Conservation (phyloP, 2,797 vertebrate species). For the Neostethus bicornis region DNA sequence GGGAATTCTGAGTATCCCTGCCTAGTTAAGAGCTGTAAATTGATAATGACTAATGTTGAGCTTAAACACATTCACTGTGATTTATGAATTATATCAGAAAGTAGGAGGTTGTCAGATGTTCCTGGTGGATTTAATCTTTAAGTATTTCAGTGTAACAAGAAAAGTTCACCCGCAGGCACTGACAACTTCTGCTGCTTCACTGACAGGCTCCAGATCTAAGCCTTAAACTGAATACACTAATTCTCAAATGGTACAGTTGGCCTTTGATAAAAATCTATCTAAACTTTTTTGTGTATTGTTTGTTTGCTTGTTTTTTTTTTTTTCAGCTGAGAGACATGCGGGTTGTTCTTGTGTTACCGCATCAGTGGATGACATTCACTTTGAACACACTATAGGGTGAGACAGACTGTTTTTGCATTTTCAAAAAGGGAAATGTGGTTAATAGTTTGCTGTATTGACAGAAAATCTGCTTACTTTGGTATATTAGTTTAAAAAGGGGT, state of each 20-base stretch:
- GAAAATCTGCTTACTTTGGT: too few relatives aligned
- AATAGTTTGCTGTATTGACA: neutral
- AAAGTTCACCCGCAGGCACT: neutral
- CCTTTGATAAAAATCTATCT: neutral
- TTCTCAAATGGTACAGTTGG: too few relatives aligned
- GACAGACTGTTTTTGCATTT: neutral
- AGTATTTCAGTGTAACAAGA: neutral
- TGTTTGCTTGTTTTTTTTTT: constrained; percentile 6
- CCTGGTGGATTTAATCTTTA: neutral
- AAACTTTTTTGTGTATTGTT: neutral
- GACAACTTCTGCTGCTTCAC: neutral
- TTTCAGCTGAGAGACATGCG: constrained; percentile 91
- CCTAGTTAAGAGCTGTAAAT: too few relatives aligned
- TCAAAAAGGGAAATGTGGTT: neutral
- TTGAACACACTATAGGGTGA: constrained; percentile 96
- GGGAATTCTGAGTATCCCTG: too few relatives aligned
- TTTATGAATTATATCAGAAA: too few relatives aligned
- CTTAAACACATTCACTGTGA: too few relatives aligned
- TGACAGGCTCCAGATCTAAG: neutral
- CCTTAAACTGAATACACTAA: neutral
- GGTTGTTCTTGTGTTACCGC: constrained; percentile 94
- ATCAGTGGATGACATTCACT: constrained; percentile 97
- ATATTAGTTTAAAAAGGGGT: neutral
- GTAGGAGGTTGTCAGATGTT: too few relatives aligned
- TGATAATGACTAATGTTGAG: too few relatives aligned